Percentiles rank a stretch among this genome's conserved stretches.
phyloP scores from a whole-genome alignment of 2,113 vertebrate species.

The Pimephales promelas region DNA sequence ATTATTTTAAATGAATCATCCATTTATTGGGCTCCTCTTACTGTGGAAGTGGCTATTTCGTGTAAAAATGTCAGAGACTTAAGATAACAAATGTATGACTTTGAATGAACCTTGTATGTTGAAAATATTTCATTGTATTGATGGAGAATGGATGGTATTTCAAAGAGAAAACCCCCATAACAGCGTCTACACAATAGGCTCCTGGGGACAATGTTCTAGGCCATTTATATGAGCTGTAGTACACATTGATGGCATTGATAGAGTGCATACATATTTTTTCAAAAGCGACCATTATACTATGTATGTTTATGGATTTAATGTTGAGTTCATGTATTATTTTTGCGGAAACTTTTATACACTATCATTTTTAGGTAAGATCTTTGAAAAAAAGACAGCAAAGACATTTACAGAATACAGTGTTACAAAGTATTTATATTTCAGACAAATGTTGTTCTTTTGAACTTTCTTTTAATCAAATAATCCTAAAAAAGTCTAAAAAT shows the following conservation, averaged over 20 bases:
- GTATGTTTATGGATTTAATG: too few species aligned
- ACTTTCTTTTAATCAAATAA: too few species aligned
- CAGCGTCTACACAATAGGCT: not conserved
- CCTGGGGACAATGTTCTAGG: not conserved
- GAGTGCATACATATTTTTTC: not conserved
- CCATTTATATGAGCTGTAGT: not conserved
- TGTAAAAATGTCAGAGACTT: not conserved
- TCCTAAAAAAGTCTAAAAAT: too few species aligned
- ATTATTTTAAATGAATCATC: conserved; percentile 18
- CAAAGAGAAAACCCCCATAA: not conserved
- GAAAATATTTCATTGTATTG: not conserved
- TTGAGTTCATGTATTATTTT: not conserved
- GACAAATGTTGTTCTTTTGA: too few species aligned
- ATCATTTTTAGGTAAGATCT: too few species aligned
- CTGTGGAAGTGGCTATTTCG: conserved; percentile 8
- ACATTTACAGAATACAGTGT: too few species aligned
- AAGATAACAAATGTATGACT: not conserved
- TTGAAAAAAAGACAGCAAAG: too few species aligned
- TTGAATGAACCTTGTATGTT: conserved; percentile 9
- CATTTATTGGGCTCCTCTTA: conserved; percentile 18
- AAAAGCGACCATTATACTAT: not conserved
- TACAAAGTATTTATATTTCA: too few species aligned
- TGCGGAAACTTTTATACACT: too few species aligned
- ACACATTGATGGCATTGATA: not conserved
- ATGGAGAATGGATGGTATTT: not conserved